Conservation (phyloP, 1,140 invertebrate species). For the Paracyclopina nana region DNA sequence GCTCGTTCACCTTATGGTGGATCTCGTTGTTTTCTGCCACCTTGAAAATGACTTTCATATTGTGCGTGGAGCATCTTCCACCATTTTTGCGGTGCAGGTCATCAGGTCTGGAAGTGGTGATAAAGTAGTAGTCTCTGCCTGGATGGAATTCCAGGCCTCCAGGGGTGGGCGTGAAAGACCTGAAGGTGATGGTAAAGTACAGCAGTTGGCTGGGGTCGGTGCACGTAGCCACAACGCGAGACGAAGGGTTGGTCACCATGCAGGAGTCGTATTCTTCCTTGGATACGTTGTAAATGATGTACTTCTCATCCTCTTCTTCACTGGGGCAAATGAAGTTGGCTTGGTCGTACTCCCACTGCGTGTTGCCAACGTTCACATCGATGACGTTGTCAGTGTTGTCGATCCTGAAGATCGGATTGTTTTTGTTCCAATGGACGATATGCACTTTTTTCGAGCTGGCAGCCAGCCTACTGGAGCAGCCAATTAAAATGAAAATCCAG, state of each 20-base stretch:
- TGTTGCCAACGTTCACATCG: slow-evolving; percentile 81
- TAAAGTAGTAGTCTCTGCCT: slow-evolving; percentile 87
- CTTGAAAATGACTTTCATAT: slow-evolving; percentile 91
- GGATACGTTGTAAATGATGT: slow-evolving; percentile 33
- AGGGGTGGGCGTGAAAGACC: slow-evolving; percentile 83
- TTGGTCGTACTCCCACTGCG: slow-evolving; percentile 81
- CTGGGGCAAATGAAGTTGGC: slow-evolving; percentile 79
- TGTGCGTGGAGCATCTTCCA: slow-evolving; percentile 66
- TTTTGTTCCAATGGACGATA: slow-evolving; percentile 34
- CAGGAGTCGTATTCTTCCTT: slow-evolving; percentile 90
- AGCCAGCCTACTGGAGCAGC: too few relatives aligned
- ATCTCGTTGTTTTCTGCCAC: slow-evolving; percentile 29
- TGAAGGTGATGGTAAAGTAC: slow-evolving; percentile 90
- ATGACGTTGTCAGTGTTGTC: slow-evolving; percentile 92
- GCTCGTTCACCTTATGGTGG: too few relatives aligned
- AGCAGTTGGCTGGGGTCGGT: slow-evolving; percentile 80
- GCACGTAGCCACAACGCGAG: slow-evolving; percentile 78
- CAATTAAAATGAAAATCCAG: too few relatives aligned
- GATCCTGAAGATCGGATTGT: slow-evolving; percentile 55
- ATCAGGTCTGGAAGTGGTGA: slow-evolving; percentile 74
- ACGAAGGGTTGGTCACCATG: slow-evolving; percentile 78
- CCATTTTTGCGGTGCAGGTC: slow-evolving; percentile 72
- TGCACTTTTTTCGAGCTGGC: too few relatives aligned
- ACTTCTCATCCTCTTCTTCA: neutral
- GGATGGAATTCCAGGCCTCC: slow-evolving; percentile 81